Evolutionary conservation across 2,888 invertebrate species (phyloP), one percentile per base, ranked within the genome.

Genomic region (Polydrusus cervinus): DNA sequence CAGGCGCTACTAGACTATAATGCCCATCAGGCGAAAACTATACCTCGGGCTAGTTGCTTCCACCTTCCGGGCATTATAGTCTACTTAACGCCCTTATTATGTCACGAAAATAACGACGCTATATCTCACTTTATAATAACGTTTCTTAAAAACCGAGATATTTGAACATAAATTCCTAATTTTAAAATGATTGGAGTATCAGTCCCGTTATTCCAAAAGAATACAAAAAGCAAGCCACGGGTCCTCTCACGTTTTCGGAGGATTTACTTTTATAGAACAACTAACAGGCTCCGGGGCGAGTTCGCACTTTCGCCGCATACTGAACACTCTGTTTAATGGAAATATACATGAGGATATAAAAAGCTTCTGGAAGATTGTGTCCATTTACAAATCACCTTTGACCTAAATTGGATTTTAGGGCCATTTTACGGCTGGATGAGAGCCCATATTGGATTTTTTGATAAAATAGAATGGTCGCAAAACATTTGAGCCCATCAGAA

Each of bases 221-320:
- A 84, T 84, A 84, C 83, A 80, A 83, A 82, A 79, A 82, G 82
- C 80, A 79, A 81, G 81, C 81, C 82, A 80, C 80, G 84, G 83
- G 84, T 49, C 83, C 78, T 79, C 78, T 83, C 85, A 85, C 85
- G 85, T 85, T 80, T 82, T 82, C 79, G 80, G 80, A 83, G 85
- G 86, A 86, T 85, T 85, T 86, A 84, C 85, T 85, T 86, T 86
- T 85, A 85, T 86, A 85, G 84, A 85, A 86, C 85, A 86, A 85
- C 85, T 85, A 85, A 85, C 85, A 84, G 85, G 84, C 83, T 83
- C 82, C 82, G 83, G 82, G 84, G 81, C 83, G 84, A 84, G 82
- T 80, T 81, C 79, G 81, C 78, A 84, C 84, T 82, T 82, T 81
- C 80, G 78, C 79, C 82, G 85, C 84, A 85, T 85, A 85, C 85